These are phyloP conservation scores for Cyrtodaria siliqua DNA, from an alignment of 2,888 invertebrate genomes.

Conservation along the genomic window DNA sequence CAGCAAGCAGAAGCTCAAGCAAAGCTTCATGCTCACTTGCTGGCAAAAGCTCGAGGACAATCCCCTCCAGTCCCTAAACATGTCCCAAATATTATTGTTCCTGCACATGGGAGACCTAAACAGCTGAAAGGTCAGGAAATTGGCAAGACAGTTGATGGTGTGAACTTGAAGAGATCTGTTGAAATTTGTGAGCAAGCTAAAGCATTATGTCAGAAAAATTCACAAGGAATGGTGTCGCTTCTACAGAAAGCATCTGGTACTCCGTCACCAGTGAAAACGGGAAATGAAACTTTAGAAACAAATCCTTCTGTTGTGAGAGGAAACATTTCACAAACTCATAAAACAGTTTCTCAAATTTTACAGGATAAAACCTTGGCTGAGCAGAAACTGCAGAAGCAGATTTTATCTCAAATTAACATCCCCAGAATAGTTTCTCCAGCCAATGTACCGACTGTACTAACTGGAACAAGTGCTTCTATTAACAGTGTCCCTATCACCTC, in stretches of 20 bases:
- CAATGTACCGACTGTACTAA: constrained; percentile 31
- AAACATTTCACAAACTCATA: constrained; percentile 52
- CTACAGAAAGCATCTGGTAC: constrained; percentile 53
- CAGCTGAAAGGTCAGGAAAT: constrained; percentile 40
- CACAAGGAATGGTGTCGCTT: constrained; percentile 51
- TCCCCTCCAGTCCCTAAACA: constrained; percentile 37
- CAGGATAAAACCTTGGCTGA: constrained; percentile 53
- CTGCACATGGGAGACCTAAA: constrained; percentile 48
- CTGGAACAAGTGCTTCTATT: constrained; percentile 23
- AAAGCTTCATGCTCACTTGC: constrained; percentile 60
- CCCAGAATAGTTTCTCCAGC: constrained; percentile 69
- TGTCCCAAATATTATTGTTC: constrained; percentile 56
- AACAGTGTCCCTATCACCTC: constrained; percentile 43
- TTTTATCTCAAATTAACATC: constrained; percentile 48
- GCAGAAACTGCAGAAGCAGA: constrained; percentile 33
- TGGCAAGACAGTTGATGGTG: constrained; percentile 83
- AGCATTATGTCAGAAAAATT: constrained; percentile 90
- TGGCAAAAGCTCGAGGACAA: constrained; percentile 51
- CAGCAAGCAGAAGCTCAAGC: constrained; percentile 63
- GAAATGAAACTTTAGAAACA: constrained; percentile 26
- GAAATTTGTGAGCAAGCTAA: constrained; percentile 93
- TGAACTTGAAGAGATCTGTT: constrained; percentile 97
- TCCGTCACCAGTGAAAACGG: constrained; percentile 44
- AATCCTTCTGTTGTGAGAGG: constrained; percentile 46
- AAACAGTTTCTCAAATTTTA: constrained; percentile 62